A percentile compares a stretch with the other conserved stretches of the same genome.
Evolutionary conservation across 2,797 vertebrate species (phyloP).

Genomic region (Knipowitschia caucasica): DNA sequence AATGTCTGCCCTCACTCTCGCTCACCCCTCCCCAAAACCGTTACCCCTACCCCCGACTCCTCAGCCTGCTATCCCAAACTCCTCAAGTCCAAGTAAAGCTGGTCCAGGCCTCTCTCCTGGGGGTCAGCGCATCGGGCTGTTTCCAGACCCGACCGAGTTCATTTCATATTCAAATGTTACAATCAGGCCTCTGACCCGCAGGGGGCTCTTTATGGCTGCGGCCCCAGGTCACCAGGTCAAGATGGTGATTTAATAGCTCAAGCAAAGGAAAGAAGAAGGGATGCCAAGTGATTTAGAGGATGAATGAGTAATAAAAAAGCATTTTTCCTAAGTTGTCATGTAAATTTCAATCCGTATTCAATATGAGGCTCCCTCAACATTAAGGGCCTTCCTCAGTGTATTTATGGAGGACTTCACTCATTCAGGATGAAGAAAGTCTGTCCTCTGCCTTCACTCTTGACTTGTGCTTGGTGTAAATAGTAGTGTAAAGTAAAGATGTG

Average conservation of each 20-base stretch:
- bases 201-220: slow-evolving; percentile 79
- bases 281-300: slow-evolving; percentile 75
- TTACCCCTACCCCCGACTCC: slow-evolving; percentile 33
- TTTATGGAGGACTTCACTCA: slow-evolving; percentile 59
- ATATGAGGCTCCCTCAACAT: slow-evolving; percentile 49
- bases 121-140: slow-evolving; percentile 76
- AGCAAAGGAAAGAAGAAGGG: slow-evolving; percentile 69
- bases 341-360: slow-evolving; percentile 67
- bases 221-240: slow-evolving; percentile 79
- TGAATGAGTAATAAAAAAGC: slow-evolving; percentile 81
- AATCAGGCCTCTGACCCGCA: slow-evolving; percentile 78
- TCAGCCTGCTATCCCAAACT: slow-evolving; percentile 52
- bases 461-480: slow-evolving; percentile 59
- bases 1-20: slow-evolving; percentile 73
- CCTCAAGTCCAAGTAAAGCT: slow-evolving; percentile 79
- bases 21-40: slow-evolving; percentile 37
- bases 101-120: slow-evolving; percentile 74
- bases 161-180: slow-evolving; percentile 87
- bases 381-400: slow-evolving; percentile 48
- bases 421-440: slow-evolving; percentile 51
- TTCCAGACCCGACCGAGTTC: slow-evolving; percentile 76
- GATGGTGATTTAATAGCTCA: slow-evolving; percentile 81
- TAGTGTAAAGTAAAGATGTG: slow-evolving; percentile 35
- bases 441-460: slow-evolving; percentile 53
- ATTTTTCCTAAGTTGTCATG: slow-evolving; percentile 80